These are phyloP conservation scores for Drosophila trapezifrons DNA, from an alignment of 1,140 invertebrate genomes.

Conservation along the genomic window DNA sequence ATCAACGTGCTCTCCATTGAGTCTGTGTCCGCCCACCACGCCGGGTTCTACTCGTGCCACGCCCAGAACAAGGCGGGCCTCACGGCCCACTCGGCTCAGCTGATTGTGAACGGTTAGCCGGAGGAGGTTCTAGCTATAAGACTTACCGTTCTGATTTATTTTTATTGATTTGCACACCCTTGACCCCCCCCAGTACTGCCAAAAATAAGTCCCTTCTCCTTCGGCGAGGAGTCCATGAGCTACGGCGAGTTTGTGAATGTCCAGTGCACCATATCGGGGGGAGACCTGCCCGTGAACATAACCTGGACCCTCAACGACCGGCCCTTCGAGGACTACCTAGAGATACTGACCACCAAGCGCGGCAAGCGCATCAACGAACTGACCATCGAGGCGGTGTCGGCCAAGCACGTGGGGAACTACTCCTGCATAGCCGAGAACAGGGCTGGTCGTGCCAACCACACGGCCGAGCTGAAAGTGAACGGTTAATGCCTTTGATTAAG, in stretches of 20 bases:
- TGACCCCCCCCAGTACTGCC: conserved; percentile 86
- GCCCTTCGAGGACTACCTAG: conserved; percentile 85
- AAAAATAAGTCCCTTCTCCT: conserved; percentile 87
- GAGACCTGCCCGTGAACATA: conserved; percentile 88
- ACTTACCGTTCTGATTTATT: conserved; percentile 31
- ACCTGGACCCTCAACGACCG: conserved; percentile 87
- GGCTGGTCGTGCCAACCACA: conserved; percentile 88
- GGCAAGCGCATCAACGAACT: conserved; percentile 90
- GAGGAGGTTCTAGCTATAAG: background rate
- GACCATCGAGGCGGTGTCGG: conserved; percentile 90
- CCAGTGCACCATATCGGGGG: conserved; percentile 88
- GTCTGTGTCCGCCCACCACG: conserved; percentile 85
- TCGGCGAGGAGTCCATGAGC: conserved; percentile 88
- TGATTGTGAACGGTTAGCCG: conserved; percentile 91
- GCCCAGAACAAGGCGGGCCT: conserved; percentile 89
- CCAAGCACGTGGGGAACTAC: conserved; percentile 91
- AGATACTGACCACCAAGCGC: conserved; percentile 86
- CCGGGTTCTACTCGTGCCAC: conserved; percentile 87
- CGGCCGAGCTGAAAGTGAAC: conserved; percentile 89
- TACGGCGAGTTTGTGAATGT: conserved; percentile 90
- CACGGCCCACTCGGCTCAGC: conserved; percentile 87
- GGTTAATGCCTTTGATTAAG: conserved; percentile 85
- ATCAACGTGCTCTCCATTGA: conserved; percentile 85
- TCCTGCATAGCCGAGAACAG: conserved; percentile 90
- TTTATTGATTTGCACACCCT: conserved; percentile 13